Evolutionary conservation across 2,888 invertebrate genomes (phyloP).

Genomic region (Andrena haemorrhoa): DNA sequence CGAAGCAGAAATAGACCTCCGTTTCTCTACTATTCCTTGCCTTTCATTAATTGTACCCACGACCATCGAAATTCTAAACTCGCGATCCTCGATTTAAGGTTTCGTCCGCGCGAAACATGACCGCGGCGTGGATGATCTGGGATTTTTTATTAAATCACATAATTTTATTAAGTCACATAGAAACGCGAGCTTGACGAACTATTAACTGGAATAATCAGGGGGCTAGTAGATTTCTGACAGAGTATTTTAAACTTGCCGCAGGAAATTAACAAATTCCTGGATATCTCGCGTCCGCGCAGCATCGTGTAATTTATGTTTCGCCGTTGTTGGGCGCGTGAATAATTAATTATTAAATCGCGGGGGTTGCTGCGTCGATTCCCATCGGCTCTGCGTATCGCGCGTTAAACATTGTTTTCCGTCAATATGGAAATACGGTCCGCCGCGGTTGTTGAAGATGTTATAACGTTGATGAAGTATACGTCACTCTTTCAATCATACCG

Average conservation of each 20-base stretch:
- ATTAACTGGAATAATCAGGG: not conserved
- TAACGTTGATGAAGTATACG: slow-evolving; percentile 28
- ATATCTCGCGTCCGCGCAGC: not conserved
- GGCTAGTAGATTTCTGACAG: not conserved
- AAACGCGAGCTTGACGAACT: not conserved
- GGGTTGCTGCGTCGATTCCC: slow-evolving; percentile 27
- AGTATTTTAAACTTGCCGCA: not conserved
- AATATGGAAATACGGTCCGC: slow-evolving; percentile 34
- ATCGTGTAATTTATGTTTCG: slow-evolving; percentile 23
- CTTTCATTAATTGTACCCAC: not conserved
- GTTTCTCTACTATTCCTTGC: not conserved
- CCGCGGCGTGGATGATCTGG: too few relatives aligned
- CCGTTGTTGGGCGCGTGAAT: slow-evolving; percentile 21
- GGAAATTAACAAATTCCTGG: not conserved
- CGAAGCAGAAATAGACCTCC: slow-evolving; percentile 15
- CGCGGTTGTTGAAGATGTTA: slow-evolving; percentile 22
- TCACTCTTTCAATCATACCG: slow-evolving; percentile 24
- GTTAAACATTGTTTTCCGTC: slow-evolving; percentile 45
- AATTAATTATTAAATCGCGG: slow-evolving; percentile 52
- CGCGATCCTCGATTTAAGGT: too few relatives aligned
- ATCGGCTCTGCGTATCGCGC: not conserved
- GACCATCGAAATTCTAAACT: too few relatives aligned
- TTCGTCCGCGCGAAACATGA: too few relatives aligned
- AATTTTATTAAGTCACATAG: too few relatives aligned
- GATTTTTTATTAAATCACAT: too few relatives aligned